These are phyloP conservation scores for Holacanthella duospinosa DNA, from an alignment of 2,888 invertebrate species.

Conservation along the genomic window DNA sequence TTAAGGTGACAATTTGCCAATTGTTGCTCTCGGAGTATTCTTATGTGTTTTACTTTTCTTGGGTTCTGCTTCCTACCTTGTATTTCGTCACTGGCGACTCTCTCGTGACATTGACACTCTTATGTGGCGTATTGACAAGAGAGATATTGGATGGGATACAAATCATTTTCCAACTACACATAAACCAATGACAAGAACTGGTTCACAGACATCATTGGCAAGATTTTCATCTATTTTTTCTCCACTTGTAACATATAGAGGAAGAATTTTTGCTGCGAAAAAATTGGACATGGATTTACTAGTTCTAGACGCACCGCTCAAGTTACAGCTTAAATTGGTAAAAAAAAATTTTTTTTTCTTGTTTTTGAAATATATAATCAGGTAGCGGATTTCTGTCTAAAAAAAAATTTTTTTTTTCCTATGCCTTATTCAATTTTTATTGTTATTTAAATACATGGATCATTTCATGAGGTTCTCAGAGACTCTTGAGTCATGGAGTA, in stretches of 20 bases:
- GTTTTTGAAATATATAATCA: neutral
- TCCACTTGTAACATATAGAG: constrained; percentile 78
- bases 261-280: constrained; percentile 75
- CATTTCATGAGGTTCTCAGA: too few relatives aligned
- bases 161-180: constrained; percentile 24
- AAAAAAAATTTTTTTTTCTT: neutral
- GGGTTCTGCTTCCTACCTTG: constrained; percentile 41
- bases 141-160: constrained; percentile 57
- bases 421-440: too few relatives aligned
- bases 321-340: constrained; percentile 17
- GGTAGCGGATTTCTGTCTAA: too few relatives aligned
- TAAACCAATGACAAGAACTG: constrained; percentile 2
- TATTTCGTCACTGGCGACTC: constrained; percentile 84
- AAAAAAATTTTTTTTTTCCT: too few relatives aligned
- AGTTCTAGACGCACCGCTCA: constrained; percentile 26
- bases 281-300: constrained; percentile 47
- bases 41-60: constrained; percentile 1
- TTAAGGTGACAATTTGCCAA: constrained; percentile 13
- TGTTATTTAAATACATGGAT: too few relatives aligned
- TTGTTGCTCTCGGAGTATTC: constrained; percentile 4
- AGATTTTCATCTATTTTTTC: constrained; percentile 80
- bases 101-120: constrained; percentile 86
- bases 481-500: too few relatives aligned
- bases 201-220: constrained; percentile 28
- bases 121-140: constrained; percentile 87